These are phyloP conservation scores for Brachyalestes nurse DNA, from an alignment of 2,797 vertebrate genomes.

Conservation along the genomic window DNA sequence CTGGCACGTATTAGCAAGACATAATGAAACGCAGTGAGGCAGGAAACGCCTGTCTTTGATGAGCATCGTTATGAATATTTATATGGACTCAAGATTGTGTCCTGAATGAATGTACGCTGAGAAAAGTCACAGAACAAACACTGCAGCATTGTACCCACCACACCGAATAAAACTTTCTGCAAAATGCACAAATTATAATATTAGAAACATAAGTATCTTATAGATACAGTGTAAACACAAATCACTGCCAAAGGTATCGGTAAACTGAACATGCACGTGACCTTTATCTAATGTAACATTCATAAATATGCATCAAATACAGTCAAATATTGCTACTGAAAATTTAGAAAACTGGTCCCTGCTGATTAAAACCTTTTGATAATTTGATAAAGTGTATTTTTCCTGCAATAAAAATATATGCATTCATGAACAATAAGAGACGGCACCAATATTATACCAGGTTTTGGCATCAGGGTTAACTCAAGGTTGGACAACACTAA, in stretches of 20 bases:
- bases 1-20: conserved; percentile 49
- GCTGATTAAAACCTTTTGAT: too few relatives aligned
- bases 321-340: too few relatives aligned
- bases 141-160: not conserved
- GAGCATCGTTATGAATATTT: conserved; percentile 56
- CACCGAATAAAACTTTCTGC: not conserved
- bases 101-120: conserved; percentile 16
- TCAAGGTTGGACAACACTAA: not conserved
- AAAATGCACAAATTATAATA: not conserved
- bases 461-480: not conserved
- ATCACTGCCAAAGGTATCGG: not conserved
- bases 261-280: not conserved
- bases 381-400: too few relatives aligned
- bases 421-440: not conserved
- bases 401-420: not conserved
- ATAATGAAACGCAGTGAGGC: conserved; percentile 47
- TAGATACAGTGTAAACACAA: not conserved
- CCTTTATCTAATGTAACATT: not conserved
- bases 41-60: conserved; percentile 38
- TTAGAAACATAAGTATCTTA: not conserved
- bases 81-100: conserved; percentile 26
- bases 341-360: too few relatives aligned
- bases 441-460: too few relatives aligned
- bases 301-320: not conserved
- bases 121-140: conserved; percentile 24